Conservation (phyloP, 2,797 vertebrate species). For the Rallus crepitans region DNA sequence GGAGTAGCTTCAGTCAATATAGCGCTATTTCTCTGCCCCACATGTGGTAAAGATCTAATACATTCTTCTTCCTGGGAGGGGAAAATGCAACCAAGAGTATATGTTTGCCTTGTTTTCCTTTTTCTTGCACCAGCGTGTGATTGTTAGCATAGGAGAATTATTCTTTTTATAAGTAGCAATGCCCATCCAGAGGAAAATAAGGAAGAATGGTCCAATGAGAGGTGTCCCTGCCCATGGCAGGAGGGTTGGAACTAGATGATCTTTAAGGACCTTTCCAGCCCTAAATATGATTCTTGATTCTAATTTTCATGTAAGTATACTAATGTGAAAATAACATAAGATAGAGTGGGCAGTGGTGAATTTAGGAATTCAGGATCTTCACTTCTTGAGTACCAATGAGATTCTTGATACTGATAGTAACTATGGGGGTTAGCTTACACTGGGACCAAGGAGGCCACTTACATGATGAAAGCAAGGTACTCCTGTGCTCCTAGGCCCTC, state of each 20-base stretch:
- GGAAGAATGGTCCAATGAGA: neutral
- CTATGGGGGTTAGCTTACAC: accelerated
- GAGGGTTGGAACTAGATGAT: no score
- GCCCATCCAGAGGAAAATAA: neutral
- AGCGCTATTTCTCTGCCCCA: neutral
- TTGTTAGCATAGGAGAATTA: neutral
- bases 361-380: neutral
- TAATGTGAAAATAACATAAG: neutral
- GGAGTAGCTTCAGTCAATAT: neutral
- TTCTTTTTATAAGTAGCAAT: neutral
- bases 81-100: neutral
- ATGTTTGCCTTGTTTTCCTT: neutral
- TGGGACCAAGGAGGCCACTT: neutral
- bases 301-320: neutral
- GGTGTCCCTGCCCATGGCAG: no score
- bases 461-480: neutral
- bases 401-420: neutral
- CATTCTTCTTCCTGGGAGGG: neutral
- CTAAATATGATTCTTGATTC: no score
- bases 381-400: accelerated
- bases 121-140: neutral
- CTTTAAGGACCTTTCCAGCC: no score
- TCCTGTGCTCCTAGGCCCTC: accelerated
- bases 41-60: neutral
- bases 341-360: accelerated